A percentile compares a stretch with the other conserved stretches of the same genome.
phyloP scores from a whole-genome alignment of 2,797 vertebrate species.

The Pseudotriccus pelzelni region DNA sequence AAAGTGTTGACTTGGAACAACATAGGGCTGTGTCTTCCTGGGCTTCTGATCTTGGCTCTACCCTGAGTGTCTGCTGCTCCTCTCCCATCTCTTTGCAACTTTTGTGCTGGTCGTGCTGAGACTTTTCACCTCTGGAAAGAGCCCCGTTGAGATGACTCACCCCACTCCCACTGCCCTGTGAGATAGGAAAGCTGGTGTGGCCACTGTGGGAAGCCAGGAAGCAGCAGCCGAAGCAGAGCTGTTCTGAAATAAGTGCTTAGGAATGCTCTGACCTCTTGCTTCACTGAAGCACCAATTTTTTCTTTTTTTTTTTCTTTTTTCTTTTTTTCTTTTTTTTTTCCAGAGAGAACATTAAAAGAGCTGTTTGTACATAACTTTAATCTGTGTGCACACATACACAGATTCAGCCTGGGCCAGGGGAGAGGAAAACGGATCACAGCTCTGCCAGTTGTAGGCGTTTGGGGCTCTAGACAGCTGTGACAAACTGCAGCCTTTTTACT shows the following conservation, averaged over 20 bases:
- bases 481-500: constrained; percentile 42
- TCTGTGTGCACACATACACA: not conserved
- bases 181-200: constrained; percentile 13
- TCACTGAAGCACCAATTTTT: not conserved
- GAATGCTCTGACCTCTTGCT: constrained; percentile 65
- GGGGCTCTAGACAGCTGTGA: constrained; percentile 50
- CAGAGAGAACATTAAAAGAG: not conserved
- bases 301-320: not conserved
- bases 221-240: not conserved
- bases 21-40: not conserved
- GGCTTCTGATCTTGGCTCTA: not conserved
- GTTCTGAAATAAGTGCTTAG: constrained; percentile 61
- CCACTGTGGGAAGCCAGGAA: constrained; percentile 47
- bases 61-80: not conserved
- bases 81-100: not conserved
- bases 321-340: not conserved
- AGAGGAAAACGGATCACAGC: not conserved
- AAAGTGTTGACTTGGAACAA: not conserved
- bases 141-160: not conserved
- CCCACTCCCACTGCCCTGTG: not conserved
- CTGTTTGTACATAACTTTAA: constrained; percentile 41
- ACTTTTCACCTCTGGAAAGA: constrained; percentile 10
- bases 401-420: not conserved
- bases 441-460: not conserved
- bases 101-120: not conserved